Base-by-base conservation (phyloP, 1,140 invertebrate species). In the Diachasma alloeum region DNA sequence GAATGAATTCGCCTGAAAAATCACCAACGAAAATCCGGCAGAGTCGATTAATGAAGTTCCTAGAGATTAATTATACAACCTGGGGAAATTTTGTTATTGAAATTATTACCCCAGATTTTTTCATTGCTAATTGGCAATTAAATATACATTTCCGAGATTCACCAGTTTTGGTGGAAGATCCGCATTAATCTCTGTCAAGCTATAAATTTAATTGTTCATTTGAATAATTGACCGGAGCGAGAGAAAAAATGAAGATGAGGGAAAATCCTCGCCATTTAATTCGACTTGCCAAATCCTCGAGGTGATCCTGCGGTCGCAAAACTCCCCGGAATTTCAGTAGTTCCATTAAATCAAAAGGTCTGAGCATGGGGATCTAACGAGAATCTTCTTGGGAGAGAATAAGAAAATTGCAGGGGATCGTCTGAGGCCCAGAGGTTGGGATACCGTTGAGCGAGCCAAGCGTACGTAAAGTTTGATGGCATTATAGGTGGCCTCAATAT, bases 391-490 rank as follows among this genome's bases (percentile, higher is more conserved):
- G 53, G 19, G 53, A 31, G 31, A 31, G 17, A 59, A 22, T 46
- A 46, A 46, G 10, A 46, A 4, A 2, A 3, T 3, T 11, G 4
- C 11, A 46, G 9, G n/a, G 3, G 44, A n/a, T n/a, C 44, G 44
- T 46, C 9, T 46, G 10, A 11, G 9, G n/a, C 4, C 48, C 48
- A 19, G 15, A 19, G 48, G 10, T 17, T 53, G 2, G 48, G 48
- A 9, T 42, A 9, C 10, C 39, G 31, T 31, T 31, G 31, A 42
- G 39, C 13, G 13, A 63, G 15, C 24, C 5, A 19, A 26, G 53
- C 22, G 39, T 77, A 63, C 53, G 39, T 44, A 77, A 79, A 79
- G 78, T 79, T 79, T 77, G 75, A 74, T 76, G 72, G 72, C 26
- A 79, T 75, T 75, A 79, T 75, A 63, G 46, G 46, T 26, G 69